Evolutionary conservation across 2,797 vertebrate genomes (phyloP).

Genomic region (Lutjanus campechanus): DNA sequence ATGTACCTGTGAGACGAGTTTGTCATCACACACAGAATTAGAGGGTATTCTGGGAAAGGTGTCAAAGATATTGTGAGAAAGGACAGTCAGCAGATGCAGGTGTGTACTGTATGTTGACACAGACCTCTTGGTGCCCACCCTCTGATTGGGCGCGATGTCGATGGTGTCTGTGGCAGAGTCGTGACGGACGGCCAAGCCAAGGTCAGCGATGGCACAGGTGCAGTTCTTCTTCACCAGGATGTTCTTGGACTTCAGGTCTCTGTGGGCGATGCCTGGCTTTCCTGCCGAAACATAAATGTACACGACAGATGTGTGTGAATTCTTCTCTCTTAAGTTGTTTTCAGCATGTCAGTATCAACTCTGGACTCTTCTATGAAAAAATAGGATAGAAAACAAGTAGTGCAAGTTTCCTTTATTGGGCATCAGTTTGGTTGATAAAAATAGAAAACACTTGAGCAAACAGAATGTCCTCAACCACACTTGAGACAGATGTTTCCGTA

Average conservation of each 20-base stretch:
- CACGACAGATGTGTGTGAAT: not conserved
- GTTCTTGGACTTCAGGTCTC: constrained; percentile 97
- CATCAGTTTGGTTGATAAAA: constrained; percentile 17
- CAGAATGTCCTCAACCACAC: constrained; percentile 9
- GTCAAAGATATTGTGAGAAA: constrained; percentile 40
- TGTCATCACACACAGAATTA: not conserved
- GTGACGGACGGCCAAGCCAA: constrained; percentile 94
- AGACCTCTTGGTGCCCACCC: constrained; percentile 96
- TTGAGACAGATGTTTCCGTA: constrained; percentile 16
- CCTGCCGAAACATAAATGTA: constrained; percentile 77
- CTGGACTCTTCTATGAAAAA: not conserved
- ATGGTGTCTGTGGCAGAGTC: constrained; percentile 94
- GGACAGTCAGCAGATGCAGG: not conserved
- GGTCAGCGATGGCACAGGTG: constrained; percentile 95
- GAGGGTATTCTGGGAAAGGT: not conserved
- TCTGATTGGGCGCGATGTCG: constrained; percentile 95
- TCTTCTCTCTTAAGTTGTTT: not conserved
- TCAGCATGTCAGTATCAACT: not conserved
- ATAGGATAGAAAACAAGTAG: not conserved
- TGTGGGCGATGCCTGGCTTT: constrained; percentile 96
- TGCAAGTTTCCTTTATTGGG: not conserved
- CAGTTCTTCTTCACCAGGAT: constrained; percentile 97
- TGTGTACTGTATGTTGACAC: constrained; percentile 6
- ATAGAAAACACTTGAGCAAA: constrained; percentile 7
- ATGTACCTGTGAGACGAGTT: constrained; percentile 88